Base-by-base conservation (phyloP, 2,797 vertebrate species). In the Phrynocephalus vlangalii region DNA sequence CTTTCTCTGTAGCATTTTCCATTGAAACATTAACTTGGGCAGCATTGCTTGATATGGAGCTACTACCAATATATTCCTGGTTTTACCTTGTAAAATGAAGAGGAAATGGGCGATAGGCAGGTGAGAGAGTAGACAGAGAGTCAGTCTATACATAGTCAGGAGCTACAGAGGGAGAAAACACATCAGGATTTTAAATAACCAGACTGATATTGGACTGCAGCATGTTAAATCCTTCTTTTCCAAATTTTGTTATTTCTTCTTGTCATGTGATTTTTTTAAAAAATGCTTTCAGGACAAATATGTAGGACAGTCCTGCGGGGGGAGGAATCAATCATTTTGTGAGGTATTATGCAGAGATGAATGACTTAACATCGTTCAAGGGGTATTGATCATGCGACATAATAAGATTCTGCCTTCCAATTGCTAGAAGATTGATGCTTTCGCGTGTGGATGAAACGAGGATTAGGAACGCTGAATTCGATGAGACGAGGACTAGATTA, bases 401-500 rank as follows among this genome's bases (percentile, higher is more conserved):
- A 88, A 88, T 82, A 94, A 91, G 86, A 85, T 87, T 86, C 84
- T 0, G 0, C 89, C 91, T 95, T 94, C 94, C 89, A 92, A 92
- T 92, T 85, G 87, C 93, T 92, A 67, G 66, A 88, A 94, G 92
- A 95, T 94, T 95, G 91, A 92, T 93, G 87, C 79, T 90, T 90
- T 91, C 85, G 82, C 84, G 82, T 90, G 50, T 48, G 87, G 90
- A 88, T 87, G 89, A 86, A 94, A 90, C 92, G 92, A 91, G 94
- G 87, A 75, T 90, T 89, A 92, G 87, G 86, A 83, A 92, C 78
- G 78, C 75, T 75, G 94, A 94, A 95, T 94, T 93, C 91, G 91
- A 94, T 94, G 90, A 94, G 92, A 94, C 86, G 33, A 82, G 66
- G 92, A 93, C 90, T 93, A 88, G 86, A 94, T 93, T 95, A 95